Conservation (phyloP, 2,797 vertebrate species). For the Luscinia luscinia region DNA sequence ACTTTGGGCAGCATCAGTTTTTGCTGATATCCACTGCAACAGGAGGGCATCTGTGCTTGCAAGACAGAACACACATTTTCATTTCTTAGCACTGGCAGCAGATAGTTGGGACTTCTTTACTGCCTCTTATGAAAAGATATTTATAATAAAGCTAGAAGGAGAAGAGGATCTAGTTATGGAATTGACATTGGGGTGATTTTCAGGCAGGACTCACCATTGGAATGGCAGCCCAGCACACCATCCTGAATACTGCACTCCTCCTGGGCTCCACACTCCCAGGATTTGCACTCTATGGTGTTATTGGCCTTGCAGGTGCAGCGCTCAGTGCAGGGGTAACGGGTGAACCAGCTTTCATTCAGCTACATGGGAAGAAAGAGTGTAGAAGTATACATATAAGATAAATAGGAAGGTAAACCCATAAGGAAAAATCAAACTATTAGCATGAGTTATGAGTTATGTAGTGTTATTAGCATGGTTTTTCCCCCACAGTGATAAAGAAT, state of each 20-base stretch:
- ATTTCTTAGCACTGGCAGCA: neutral
- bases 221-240: constrained; percentile 86
- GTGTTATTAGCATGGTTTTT: neutral
- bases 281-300: constrained; percentile 75
- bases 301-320: constrained; percentile 82
- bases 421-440: neutral
- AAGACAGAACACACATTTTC: neutral
- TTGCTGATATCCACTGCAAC: neutral
- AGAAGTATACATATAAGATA: neutral
- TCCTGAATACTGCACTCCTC: constrained; percentile 85
- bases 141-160: neutral
- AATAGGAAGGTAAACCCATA: neutral
- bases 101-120: neutral
- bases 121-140: neutral
- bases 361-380: constrained; percentile 28
- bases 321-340: constrained; percentile 77
- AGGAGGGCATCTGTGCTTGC: neutral
- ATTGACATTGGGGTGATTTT: neutral
- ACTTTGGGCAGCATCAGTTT: neutral
- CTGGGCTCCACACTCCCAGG: constrained; percentile 84
- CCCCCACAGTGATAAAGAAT: neutral
- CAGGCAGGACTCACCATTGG: constrained; percentile 75
- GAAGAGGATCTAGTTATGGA: neutral
- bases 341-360: constrained; percentile 88
- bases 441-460: neutral